Conservation (phyloP, 2,888 invertebrate genomes). For the Mesodorylaimus sp. region DNA sequence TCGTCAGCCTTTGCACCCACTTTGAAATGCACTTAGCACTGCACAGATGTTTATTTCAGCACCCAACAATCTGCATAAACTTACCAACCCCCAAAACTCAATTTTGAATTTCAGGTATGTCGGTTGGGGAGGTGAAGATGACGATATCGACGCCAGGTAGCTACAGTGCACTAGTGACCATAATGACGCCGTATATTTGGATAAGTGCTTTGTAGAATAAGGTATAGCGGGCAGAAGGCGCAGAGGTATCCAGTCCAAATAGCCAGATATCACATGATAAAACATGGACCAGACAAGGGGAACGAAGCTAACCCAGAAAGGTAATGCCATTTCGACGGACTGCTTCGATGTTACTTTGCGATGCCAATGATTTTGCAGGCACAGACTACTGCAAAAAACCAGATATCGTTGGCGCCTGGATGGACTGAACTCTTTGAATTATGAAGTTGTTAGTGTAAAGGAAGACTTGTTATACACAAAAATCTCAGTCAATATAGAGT, state of each 20-base stretch:
- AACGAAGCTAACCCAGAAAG: neutral
- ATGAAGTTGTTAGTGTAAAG: neutral
- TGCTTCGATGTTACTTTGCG: no score
- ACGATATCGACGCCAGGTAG: neutral
- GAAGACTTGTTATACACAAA: neutral
- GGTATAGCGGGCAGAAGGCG: neutral
- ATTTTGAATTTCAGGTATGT: neutral
- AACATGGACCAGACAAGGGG: neutral
- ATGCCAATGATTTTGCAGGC: no score
- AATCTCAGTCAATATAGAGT: neutral
- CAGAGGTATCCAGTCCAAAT: neutral
- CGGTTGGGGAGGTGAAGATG: neutral
- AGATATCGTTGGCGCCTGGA: neutral
- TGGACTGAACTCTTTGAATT: neutral
- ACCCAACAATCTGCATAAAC: no score
- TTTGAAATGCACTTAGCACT: no score
- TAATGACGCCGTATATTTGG: no score
- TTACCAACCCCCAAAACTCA: no score
- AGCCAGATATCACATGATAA: neutral
- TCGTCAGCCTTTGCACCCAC: no score
- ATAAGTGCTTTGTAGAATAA: neutral
- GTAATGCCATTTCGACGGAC: neutral
- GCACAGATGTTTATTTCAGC: no score
- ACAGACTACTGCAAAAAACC: neutral
- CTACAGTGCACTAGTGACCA: neutral